Evolutionary conservation across 2,113 vertebrate species (phyloP), one percentile per base, ranked within the genome.

Genomic region (Myotis lucifugus): DNA sequence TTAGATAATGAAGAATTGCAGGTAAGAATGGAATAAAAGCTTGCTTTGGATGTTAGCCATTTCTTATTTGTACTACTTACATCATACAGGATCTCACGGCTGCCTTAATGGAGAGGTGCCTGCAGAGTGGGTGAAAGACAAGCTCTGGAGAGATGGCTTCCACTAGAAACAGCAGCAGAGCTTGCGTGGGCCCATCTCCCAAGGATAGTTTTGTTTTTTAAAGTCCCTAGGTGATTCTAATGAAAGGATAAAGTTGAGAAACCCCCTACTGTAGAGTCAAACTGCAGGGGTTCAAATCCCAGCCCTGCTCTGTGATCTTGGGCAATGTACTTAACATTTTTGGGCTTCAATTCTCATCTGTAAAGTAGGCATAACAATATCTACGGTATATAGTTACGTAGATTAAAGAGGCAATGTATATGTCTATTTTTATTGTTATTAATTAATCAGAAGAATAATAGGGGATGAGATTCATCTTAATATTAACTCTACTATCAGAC

Each of bases 1-100:
- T 97, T 99, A 90, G 99, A 99, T 98, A 99, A 99, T 82, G 99
- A 99, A 97, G 99, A 99, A 96, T 98, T 99, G 67, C 99, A 99
- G 98, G 99, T 99, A 97, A 95, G 89, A 88, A 86, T 42, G 17
- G 34, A 88, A n/a, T 79, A n/a, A 76, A 85, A 85, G 7, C 8
- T 95, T 92, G 37, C 79, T 95, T 85, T 67, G 64, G 64, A n/a
- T 67, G 32, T 85, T 92, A 37, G 48, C 76, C 10, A 4, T 87
- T 94, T 94, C 21, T 37, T 88, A 54, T 50, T 73, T 77, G 19
- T 93, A 34, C 12, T 67, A 11, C 3, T 23, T 79, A 19, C 48
- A 37, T 72, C 8, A 40, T 46, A 23, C 11, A 74, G 90, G 61
- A 72, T 32, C 21, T 82, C 12, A 8, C 59, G 23, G 2, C 59